Evolutionary conservation across 2,888 invertebrate species (phyloP).

Genomic region (Cephus spinipes): DNA sequence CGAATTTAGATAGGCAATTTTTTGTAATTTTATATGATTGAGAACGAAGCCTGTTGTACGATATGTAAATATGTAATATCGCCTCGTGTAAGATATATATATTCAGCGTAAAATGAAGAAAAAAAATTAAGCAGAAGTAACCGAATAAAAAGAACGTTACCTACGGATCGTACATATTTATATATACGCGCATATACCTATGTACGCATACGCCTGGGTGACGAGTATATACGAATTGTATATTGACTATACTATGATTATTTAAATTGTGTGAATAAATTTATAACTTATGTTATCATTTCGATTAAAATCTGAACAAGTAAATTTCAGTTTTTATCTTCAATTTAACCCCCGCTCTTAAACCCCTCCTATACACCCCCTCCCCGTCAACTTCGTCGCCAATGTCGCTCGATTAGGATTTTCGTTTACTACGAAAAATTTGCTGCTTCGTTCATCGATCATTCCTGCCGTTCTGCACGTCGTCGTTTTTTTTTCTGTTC

Average conservation of each 20-base stretch:
- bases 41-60: slow-evolving; percentile 56
- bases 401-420: too few species aligned
- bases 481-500: too few species aligned
- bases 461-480: too few species aligned
- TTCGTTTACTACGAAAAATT: too few species aligned
- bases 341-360: too few species aligned
- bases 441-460: too few species aligned
- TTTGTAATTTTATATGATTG: slow-evolving; percentile 67
- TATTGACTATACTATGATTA: slow-evolving; percentile 62
- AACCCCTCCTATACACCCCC: too few species aligned
- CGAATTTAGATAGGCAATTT: slow-evolving; percentile 61
- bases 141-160: slow-evolving; percentile 29
- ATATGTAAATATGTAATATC: slow-evolving; percentile 67
- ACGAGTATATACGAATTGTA: slow-evolving; percentile 38
- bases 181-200: slow-evolving; percentile 15
- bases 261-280: slow-evolving; percentile 67
- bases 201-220: slow-evolving; percentile 7
- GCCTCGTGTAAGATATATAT: slow-evolving; percentile 66
- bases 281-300: slow-evolving; percentile 66
- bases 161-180: slow-evolving; percentile 26
- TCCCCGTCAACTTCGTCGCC: too few species aligned
- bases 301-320: slow-evolving; percentile 34
- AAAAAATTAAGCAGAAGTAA: slow-evolving; percentile 24
- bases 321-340: too few species aligned
- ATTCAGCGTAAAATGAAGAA: slow-evolving; percentile 42